Percentiles rank a stretch among this genome's conserved stretches.
Evolutionary conservation across 2,888 invertebrate genomes (phyloP).

Genomic region (Dichetophora obliterata): DNA sequence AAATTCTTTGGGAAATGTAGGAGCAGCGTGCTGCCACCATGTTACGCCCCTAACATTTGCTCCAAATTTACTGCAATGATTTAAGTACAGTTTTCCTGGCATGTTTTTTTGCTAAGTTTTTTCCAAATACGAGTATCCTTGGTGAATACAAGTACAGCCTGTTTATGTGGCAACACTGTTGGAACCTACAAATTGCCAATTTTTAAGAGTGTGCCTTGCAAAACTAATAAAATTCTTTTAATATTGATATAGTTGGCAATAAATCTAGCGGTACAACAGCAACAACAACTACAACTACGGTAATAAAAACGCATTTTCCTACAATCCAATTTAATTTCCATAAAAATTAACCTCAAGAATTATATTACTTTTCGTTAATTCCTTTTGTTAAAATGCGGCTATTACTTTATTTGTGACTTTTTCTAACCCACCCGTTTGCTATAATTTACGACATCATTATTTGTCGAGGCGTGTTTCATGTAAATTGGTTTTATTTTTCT

Average conservation of each 20-base stretch:
- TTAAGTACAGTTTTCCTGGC: background rate
- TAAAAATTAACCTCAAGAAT: constrained; percentile 19
- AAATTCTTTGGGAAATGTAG: background rate
- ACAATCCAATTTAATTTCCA: constrained; percentile 25
- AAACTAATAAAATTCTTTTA: background rate
- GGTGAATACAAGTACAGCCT: background rate
- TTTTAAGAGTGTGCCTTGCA: background rate
- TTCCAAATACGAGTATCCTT: background rate
- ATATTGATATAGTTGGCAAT: background rate
- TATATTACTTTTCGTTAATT: background rate
- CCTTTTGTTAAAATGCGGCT: background rate
- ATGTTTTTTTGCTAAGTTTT: background rate
- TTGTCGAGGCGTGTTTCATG: constrained; percentile 8
- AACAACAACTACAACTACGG: background rate
- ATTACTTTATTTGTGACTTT: background rate
- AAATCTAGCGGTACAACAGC: background rate
- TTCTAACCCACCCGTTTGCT: background rate
- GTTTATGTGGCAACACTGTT: background rate
- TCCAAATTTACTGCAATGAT: too few species aligned
- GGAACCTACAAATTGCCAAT: background rate
- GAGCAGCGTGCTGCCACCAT: background rate
- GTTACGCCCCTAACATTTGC: background rate
- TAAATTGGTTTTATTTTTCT: background rate
- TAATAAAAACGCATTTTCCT: background rate
- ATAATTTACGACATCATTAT: constrained; percentile 27